Evolutionary conservation across 2,113 vertebrate species (phyloP), one percentile per base, ranked within the genome.

Genomic region (Rousettus leschenaultii): DNA sequence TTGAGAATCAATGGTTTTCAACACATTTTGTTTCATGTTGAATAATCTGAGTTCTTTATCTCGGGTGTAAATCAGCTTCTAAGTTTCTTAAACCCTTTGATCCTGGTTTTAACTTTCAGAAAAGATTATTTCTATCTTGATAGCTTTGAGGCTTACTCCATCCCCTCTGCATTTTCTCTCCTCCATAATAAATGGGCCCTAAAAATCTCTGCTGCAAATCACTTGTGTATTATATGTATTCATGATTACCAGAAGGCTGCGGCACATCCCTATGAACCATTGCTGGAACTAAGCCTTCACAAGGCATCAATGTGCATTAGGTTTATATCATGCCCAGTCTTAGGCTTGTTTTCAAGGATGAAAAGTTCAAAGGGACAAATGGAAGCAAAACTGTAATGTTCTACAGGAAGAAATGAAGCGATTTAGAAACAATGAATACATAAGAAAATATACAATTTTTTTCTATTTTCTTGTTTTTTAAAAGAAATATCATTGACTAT

Each of bases 31-130:
- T 84, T 94, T 53, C 51, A 83, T 89, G 57, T 91, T 92, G 26
- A 75, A 89, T 86, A 94, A 53, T 86, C 48, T 80, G 59, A 74
- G 28, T 35, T 91, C 55, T 87, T 92, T 84, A 74, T 84, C 55
- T 87, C 80, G 30, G 78, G 15, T 88, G 48, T 87, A 91, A 97
- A 83, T 92, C 63, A 90, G 40, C 55, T 86, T 84, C 48, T 71
- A 61, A 77, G 12, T 92, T 75, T 91, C 12, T 86, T 84, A 95
- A 94, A 66, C 13, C 15, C 33, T 89, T 97, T 96, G 68, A 94
- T 95, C 35, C 30, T 88, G 75, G 35, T 77, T 96, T 35, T 87
- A 65, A 91, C 45, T 92, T 89, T 96, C 74, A 94, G 61, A 92
- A 93, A 91, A 85, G 14, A 90, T 86, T 86, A 66, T 78, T 87